Evolutionary conservation across 2,888 invertebrate genomes (phyloP), one percentile per base, ranked within the genome.

Genomic region (Merodon equestris): DNA sequence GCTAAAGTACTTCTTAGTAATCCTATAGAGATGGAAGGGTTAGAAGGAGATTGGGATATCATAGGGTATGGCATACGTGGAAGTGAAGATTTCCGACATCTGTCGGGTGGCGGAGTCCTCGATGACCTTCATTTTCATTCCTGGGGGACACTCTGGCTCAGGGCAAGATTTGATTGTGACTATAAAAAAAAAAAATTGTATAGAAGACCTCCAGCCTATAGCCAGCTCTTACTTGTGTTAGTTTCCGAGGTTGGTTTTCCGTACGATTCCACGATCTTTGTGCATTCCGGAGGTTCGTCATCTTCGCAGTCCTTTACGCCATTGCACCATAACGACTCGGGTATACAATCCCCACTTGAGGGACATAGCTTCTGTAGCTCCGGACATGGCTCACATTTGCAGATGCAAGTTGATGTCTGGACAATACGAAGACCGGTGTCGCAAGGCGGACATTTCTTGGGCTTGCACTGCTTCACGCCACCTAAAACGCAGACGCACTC

Each of bases 231-330:
- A 1, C 84, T 70, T 48, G 68, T 79, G 15, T 66, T 70, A 4
- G 64, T 66, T 34, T 79, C 74, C 13, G 27, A 70, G 7, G 56
- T 60, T 9, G 79, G 74, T 12, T 82, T 18, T 84, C 84, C 1
- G 83, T 83, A 1, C 13, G 56, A 19, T 81, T 57, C 57, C 13
- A 81, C 67, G 0, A 70, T 19, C 45, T 71, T 73, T 2, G 45
- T 84, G 84, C 96, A 96, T 68, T 92, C 89, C 1, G 91, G 88
- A 10, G 89, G 87, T 88, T 96, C 96, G 86, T 96, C 96, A 84
- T 96, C 96, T 0, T 94, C 93, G 84, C 96, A 96, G 87, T 96
- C 94, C 79, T 92, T 91, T 0, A 95, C 89, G 0, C 95, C 95
- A 85, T 96, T 93, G 85, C 96, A 96, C 96, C 96, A 96, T 10